Conservation (phyloP, 2,797 vertebrate species). For the Arnoldichthys spilopterus region DNA sequence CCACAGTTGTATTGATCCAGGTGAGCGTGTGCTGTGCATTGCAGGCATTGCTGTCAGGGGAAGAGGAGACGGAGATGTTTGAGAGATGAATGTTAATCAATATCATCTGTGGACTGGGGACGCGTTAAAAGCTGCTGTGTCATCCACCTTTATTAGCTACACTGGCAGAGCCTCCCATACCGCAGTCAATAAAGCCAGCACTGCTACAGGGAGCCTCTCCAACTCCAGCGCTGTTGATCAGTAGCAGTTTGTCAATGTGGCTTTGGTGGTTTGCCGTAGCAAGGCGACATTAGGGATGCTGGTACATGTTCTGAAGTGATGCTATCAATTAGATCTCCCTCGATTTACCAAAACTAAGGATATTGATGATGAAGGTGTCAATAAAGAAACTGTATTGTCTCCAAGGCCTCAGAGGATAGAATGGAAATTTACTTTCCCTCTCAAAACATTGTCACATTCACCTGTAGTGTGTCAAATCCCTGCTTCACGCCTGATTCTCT, state of each 20-base stretch:
- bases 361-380: constrained; percentile 13
- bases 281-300: constrained; percentile 33
- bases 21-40: constrained; percentile 50
- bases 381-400: neutral
- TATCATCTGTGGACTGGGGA: constrained; percentile 60
- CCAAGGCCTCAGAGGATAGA: constrained; percentile 17
- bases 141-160: constrained; percentile 51
- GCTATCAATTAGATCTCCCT: constrained; percentile 39
- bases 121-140: constrained; percentile 58
- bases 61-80: constrained; percentile 47
- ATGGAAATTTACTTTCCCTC: constrained; percentile 1
- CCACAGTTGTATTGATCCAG: constrained; percentile 56
- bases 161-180: constrained; percentile 21
- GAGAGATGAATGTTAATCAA: constrained; percentile 73
- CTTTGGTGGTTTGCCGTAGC: constrained; percentile 29
- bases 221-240: constrained; percentile 19
- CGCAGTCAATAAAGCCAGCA: constrained; percentile 47
- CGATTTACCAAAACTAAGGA: constrained; percentile 38
- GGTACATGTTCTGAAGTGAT: constrained; percentile 32
- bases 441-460: neutral
- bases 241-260: constrained; percentile 34
- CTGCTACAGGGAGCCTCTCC: constrained; percentile 26
- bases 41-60: constrained; percentile 52
- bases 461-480: constrained; percentile 27
- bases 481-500: constrained; percentile 18